Base-by-base conservation (phyloP, 2,113 vertebrate genomes). In the Macroglossus sobrinus region DNA sequence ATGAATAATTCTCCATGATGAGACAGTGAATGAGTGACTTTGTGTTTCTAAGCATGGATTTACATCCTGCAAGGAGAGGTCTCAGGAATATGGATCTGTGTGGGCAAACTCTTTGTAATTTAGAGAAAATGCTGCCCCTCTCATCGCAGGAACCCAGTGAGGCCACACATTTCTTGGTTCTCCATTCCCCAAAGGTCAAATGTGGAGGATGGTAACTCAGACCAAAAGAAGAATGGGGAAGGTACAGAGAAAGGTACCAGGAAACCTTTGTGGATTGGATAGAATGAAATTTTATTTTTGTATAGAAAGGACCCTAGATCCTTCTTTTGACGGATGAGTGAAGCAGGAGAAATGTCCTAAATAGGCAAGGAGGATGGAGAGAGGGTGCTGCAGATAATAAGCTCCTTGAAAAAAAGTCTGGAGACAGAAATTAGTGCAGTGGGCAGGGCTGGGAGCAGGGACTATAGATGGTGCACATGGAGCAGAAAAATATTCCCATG, bases 381-480 rank as follows among this genome's bases (percentile, higher is more conserved):
- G 35, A 61, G 19, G 35, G 4, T 1, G 35, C 24, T 5, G 2
- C 33, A 21, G 43, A n/a, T 12, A 40, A 33, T 21, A 55, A 28
- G 38, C 28, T 1, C 35, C 68, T 22, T 2, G 14, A 85, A 45
- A 74, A 85, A 14, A 33, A n/a, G 18, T 0, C 16, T 26, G 7
- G 55, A 59, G 26, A 61, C 69, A 6, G 19, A 24, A 12, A 24
- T 33, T 1, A 4, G 26, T 12, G 8, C 14, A 19, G 13, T 12
- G 22, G 35, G 45, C 47, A n/a, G 50, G 40, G 24, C 53, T 28
- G 3, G 33, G 61, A 19, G 14, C 22, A 1, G 38, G 30, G 38
- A 4, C 11, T 2, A 2, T 4, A 5, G 28, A 35, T 28, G 61
- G 11, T n/a, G 22, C 47, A 0, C 5, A 6, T 4, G 57, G 24